Evolutionary conservation across 30 jellyfish, hydroid and myxozoan species (phyloP).

Genomic region (Aurelia coerulea): DNA sequence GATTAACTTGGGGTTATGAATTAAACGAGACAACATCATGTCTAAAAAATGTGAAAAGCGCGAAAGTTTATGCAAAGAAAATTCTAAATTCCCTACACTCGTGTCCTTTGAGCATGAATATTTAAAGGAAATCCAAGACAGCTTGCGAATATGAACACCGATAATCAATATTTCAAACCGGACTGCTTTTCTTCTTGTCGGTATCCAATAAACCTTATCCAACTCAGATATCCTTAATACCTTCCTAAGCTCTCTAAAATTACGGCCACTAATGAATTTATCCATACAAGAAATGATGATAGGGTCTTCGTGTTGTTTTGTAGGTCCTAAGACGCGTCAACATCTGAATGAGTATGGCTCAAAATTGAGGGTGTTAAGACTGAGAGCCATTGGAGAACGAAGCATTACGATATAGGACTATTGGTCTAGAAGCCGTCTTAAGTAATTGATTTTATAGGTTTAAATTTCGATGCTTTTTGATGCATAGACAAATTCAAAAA

Average conservation of each 20-base stretch:
- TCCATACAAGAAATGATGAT: constrained; percentile 2
- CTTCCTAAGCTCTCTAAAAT: constrained; percentile 11
- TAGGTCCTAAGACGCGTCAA: not conserved
- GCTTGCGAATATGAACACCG: constrained; percentile 14
- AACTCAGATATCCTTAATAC: constrained; percentile 12
- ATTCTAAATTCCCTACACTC: not conserved
- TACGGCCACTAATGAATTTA: constrained; percentile 36
- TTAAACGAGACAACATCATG: constrained; percentile 3
- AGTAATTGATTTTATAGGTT: no score
- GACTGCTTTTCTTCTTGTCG: not conserved
- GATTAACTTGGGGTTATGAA: no score
- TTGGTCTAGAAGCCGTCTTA: no score
- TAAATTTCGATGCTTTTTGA: no score
- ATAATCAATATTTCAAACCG: constrained; percentile 18
- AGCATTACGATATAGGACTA: no score
- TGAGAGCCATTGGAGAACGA: no score
- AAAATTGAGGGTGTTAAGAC: no score
- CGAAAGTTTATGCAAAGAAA: not conserved
- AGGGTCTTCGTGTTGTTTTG: not conserved
- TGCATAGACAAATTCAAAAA: no score
- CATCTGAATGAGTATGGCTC: no score
- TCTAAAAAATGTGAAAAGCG: not conserved
- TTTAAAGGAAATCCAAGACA: constrained; percentile 34
- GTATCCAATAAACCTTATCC: constrained; percentile 49
- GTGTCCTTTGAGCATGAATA: constrained; percentile 47